Conservation (phyloP, 1,140 invertebrate genomes). For the Neomicropteryx cornuta region DNA sequence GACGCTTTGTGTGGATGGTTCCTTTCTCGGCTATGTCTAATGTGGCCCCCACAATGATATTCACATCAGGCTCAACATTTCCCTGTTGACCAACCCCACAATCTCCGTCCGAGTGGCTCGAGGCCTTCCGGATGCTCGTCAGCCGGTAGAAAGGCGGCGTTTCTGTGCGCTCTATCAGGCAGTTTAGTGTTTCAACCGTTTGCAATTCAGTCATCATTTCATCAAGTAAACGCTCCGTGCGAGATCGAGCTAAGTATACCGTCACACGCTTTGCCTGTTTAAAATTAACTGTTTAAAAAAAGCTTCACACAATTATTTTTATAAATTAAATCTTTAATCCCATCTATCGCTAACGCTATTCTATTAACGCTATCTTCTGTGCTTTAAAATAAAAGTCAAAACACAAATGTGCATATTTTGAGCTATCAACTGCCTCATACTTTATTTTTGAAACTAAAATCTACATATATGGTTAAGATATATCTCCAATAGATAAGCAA, state of each 20-base stretch:
- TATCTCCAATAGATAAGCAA: too few species aligned
- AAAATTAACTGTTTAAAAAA: constrained; percentile 9
- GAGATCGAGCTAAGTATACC: constrained; percentile 79
- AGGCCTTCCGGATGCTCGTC: constrained; percentile 82
- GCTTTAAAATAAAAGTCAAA: too few species aligned
- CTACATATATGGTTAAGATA: too few species aligned
- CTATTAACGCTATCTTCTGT: too few species aligned
- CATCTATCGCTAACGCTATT: too few species aligned
- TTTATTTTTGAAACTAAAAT: too few species aligned
- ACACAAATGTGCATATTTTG: too few species aligned
- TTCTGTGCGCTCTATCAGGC: constrained; percentile 90
- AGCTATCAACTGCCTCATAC: too few species aligned
- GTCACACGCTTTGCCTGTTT: constrained; percentile 87
- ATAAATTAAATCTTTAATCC: too few species aligned
- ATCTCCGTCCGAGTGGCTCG: constrained; percentile 64
- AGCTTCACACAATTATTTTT: too few species aligned
- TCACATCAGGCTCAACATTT: constrained; percentile 8
- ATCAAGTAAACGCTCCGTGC: constrained; percentile 84
- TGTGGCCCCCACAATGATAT: too few species aligned
- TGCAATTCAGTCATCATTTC: constrained; percentile 95
- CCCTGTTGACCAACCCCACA: constrained; percentile 18
- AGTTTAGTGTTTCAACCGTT: constrained; percentile 91
- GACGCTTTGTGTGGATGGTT: constrained; percentile 91
- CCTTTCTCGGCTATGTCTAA: constrained; percentile 86
- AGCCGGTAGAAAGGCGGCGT: constrained; percentile 95